Conservation (phyloP, 2,888 invertebrate genomes). For the Synergus japonicus region DNA sequence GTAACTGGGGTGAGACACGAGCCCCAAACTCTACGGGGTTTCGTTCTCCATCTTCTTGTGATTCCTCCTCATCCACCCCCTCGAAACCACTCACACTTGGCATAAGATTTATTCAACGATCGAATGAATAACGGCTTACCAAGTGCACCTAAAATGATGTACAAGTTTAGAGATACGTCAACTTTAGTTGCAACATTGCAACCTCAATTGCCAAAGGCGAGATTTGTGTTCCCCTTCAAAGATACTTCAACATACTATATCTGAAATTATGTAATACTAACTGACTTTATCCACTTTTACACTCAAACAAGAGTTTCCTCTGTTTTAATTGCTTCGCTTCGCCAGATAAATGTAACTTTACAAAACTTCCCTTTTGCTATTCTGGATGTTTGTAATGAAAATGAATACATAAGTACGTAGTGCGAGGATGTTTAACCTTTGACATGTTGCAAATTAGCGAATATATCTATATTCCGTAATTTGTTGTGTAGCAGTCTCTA, state of each 20-base stretch:
- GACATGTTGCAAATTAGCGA: too few species aligned
- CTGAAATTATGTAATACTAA: not conserved
- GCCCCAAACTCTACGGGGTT: not conserved
- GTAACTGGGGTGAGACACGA: constrained; percentile 16
- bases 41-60: constrained; percentile 1
- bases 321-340: not conserved
- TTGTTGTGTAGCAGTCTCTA: too few species aligned
- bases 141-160: not conserved
- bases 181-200: not conserved
- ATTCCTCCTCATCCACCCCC: not conserved
- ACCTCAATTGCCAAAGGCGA: not conserved
- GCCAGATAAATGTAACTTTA: not conserved
- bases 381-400: not conserved
- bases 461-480: too few species aligned
- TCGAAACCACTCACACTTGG: not conserved
- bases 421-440: too few species aligned
- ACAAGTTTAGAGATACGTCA: not conserved
- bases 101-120: constrained; percentile 22
- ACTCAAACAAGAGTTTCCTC: not conserved
- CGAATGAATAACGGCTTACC: constrained; percentile 1
- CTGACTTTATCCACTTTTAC: not conserved
- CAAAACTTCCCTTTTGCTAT: not conserved
- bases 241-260: not conserved
- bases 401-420: not conserved
- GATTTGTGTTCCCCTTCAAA: not conserved